A percentile compares a stretch with the other conserved stretches of the same genome.
These are phyloP conservation scores for Zhuqinia jingwanae DNA, from an alignment of 2,888 invertebrate genomes.

Conservation along the genomic window DNA sequence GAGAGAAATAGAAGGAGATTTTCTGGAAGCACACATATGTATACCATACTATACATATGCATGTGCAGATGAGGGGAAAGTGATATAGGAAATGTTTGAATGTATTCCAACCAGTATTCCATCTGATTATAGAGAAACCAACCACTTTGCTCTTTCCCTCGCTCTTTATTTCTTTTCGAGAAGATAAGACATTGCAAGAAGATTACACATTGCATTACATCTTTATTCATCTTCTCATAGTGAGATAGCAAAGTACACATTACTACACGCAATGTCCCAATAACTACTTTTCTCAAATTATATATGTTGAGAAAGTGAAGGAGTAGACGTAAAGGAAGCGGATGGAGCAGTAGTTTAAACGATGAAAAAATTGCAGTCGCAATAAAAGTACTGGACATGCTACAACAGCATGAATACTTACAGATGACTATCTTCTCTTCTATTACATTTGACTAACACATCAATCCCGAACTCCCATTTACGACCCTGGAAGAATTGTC, in stretches of 20 bases:
- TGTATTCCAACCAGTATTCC: background rate
- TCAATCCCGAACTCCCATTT: too few species aligned
- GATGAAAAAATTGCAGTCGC: background rate
- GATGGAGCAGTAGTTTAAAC: too few species aligned
- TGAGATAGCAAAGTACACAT: background rate
- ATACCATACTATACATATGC: too few species aligned
- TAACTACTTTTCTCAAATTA: background rate
- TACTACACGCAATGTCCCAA: background rate
- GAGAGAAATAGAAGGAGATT: background rate
- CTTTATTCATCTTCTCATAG: background rate
- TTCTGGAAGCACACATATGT: background rate
- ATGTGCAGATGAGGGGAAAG: too few species aligned
- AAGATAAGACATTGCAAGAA: background rate
- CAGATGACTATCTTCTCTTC: too few species aligned
- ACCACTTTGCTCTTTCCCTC: background rate
- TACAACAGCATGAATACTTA: background rate
- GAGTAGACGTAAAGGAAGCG: too few species aligned
- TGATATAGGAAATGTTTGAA: background rate
- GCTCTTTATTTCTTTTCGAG: background rate
- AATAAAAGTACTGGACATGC: background rate
- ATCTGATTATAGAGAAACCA: constrained; percentile 23
- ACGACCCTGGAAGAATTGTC: too few species aligned
- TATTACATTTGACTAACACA: too few species aligned
- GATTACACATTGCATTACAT: constrained; percentile 5
- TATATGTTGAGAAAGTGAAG: too few species aligned